Conservation (phyloP, 2,797 vertebrate genomes). For the Fistularia tabacaria region DNA sequence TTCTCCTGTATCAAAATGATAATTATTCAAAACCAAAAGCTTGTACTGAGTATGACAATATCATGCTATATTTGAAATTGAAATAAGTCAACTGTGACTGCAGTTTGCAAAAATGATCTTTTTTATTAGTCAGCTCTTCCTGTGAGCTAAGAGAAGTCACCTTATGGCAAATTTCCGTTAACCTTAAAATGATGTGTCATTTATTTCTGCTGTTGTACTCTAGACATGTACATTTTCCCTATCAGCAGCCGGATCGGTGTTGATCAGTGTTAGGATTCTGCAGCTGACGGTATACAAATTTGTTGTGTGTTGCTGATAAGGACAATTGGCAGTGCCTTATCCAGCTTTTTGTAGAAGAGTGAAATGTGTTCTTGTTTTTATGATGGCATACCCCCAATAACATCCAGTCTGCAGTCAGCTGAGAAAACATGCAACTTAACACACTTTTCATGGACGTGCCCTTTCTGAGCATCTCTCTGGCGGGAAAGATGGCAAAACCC, state of each 20-base stretch:
- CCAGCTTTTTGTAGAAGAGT: conserved; percentile 54
- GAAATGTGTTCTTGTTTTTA: conserved; percentile 49
- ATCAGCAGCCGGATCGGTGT: conserved; percentile 40
- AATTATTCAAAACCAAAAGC: too few relatives aligned
- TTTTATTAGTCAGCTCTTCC: not conserved
- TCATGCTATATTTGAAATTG: too few relatives aligned
- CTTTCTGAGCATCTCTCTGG: not conserved
- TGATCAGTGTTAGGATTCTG: conserved; percentile 42
- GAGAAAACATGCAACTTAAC: not conserved
- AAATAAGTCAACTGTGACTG: too few relatives aligned
- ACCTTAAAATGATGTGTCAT: conserved; percentile 6
- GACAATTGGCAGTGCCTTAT: conserved; percentile 33
- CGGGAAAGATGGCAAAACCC: too few relatives aligned
- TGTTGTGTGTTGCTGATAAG: conserved; percentile 49
- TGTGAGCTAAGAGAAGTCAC: conserved; percentile 39
- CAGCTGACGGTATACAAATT: conserved; percentile 39
- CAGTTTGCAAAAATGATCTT: too few relatives aligned
- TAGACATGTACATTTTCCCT: conserved; percentile 37
- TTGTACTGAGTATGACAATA: too few relatives aligned
- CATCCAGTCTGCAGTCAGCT: too few relatives aligned
- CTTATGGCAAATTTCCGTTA: conserved; percentile 18
- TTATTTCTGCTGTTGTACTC: conserved; percentile 39
- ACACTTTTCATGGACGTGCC: conserved; percentile 47
- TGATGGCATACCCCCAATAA: conserved; percentile 28
- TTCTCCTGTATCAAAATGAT: too few relatives aligned